Percentiles rank a stretch among this genome's conserved stretches.
Conservation (phyloP, 2,113 vertebrate species). For the Proteles cristata region DNA sequence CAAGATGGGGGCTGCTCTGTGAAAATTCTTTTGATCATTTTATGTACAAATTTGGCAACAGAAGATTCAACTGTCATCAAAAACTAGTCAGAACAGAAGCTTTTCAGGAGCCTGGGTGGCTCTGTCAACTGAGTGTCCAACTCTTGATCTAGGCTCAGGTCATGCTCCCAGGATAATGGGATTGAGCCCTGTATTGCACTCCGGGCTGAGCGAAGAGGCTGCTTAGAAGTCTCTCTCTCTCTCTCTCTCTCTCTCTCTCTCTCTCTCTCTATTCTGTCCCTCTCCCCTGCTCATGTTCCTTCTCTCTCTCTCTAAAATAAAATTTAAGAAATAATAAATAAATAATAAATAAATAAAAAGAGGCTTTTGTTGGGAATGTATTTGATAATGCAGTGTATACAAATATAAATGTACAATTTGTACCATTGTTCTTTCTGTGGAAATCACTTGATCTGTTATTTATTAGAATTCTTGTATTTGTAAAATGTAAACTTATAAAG, state of each 20-base stretch:
- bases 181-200: no score
- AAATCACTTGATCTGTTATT: background rate
- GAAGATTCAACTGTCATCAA: background rate
- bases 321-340: no score
- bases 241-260: no score
- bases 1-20: background rate
- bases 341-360: no score
- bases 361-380: background rate
- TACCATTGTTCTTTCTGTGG: background rate
- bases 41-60: background rate
- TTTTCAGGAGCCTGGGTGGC: background rate
- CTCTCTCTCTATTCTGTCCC: no score
- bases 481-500: background rate
- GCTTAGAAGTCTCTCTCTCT: no score
- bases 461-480: background rate
- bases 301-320: no score
- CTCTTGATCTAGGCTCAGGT: no score
- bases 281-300: no score
- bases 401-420: background rate
- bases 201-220: no score
- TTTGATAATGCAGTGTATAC: background rate
- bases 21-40: background rate
- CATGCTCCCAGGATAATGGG: no score
- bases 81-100: background rate
- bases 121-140: no score